These are phyloP conservation scores for Megaptera novaeangliae DNA, from an alignment of 2,113 vertebrate species.

Conservation along the genomic window DNA sequence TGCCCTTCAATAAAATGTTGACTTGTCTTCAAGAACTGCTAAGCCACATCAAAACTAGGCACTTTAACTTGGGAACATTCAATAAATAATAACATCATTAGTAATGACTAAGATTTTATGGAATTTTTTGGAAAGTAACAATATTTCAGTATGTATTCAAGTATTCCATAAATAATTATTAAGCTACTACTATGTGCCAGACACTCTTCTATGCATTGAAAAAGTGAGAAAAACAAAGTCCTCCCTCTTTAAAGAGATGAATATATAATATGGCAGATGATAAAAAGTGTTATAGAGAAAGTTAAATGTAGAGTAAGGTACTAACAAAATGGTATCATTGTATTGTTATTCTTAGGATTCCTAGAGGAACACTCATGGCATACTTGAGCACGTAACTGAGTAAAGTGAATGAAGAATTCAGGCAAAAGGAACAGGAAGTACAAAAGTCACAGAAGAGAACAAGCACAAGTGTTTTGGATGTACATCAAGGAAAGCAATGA, in stretches of 20 bases:
- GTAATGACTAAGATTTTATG: background rate
- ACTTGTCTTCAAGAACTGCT: constrained; percentile 19
- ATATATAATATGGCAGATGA: too few relatives aligned
- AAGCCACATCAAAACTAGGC: background rate
- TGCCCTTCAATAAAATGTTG: constrained; percentile 36
- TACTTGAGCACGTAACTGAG: background rate
- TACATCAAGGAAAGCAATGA: background rate
- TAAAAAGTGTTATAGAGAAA: background rate
- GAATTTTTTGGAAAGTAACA: background rate
- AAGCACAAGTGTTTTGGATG: background rate
- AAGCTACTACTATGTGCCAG: background rate
- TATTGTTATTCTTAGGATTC: background rate
- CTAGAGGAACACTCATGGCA: background rate
- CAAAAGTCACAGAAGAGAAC: background rate
- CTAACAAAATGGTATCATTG: background rate
- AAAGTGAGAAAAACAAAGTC: background rate
- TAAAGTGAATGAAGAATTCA: background rate
- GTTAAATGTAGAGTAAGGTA: background rate
- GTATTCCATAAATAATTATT: background rate
- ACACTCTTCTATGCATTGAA: background rate
- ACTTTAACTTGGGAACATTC: background rate
- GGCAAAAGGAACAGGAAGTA: background rate
- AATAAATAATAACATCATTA: background rate
- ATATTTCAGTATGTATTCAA: background rate
- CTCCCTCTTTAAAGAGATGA: background rate